phyloP scores from a whole-genome alignment of 2,888 invertebrate species.

The Eremobia ochroleuca region DNA sequence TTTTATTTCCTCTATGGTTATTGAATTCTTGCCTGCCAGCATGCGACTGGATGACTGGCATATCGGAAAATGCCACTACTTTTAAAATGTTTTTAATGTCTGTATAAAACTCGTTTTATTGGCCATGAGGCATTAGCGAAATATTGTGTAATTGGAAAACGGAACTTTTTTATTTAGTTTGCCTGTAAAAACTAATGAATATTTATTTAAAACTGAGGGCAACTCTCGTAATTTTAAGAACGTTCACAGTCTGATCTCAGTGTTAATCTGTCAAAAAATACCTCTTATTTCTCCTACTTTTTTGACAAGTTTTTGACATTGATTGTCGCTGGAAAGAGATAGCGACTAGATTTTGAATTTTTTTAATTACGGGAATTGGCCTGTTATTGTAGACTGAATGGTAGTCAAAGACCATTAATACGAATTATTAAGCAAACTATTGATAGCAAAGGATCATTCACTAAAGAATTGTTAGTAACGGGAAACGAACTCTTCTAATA shows the following conservation, averaged over 20 bases:
- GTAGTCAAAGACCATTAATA: background rate
- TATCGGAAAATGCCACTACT: constrained; percentile 27
- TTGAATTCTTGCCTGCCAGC: constrained; percentile 52
- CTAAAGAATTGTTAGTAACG: background rate
- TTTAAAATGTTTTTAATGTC: constrained; percentile 25
- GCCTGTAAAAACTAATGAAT: background rate
- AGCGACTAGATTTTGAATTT: too few relatives aligned
- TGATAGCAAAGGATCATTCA: constrained; percentile 25
- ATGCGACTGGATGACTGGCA: constrained; percentile 54
- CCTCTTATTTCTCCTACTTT: too few relatives aligned
- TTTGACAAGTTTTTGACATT: too few relatives aligned
- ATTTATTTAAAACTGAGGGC: too few relatives aligned
- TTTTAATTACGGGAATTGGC: too few relatives aligned
- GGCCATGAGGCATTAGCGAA: constrained; percentile 3
- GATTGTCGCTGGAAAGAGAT: too few relatives aligned
- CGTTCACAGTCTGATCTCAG: too few relatives aligned
- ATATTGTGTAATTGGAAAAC: constrained; percentile 19
- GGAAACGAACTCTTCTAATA: constrained; percentile 15
- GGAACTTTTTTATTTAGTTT: background rate
- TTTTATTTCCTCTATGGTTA: constrained; percentile 63
- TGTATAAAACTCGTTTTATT: constrained; percentile 12
- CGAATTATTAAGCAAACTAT: background rate
- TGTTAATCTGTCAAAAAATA: too few relatives aligned
- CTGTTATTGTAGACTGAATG: background rate
- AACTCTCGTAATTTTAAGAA: too few relatives aligned